Base-by-base conservation (phyloP, 2,888 invertebrate genomes). In the Acronicta leporina region DNA sequence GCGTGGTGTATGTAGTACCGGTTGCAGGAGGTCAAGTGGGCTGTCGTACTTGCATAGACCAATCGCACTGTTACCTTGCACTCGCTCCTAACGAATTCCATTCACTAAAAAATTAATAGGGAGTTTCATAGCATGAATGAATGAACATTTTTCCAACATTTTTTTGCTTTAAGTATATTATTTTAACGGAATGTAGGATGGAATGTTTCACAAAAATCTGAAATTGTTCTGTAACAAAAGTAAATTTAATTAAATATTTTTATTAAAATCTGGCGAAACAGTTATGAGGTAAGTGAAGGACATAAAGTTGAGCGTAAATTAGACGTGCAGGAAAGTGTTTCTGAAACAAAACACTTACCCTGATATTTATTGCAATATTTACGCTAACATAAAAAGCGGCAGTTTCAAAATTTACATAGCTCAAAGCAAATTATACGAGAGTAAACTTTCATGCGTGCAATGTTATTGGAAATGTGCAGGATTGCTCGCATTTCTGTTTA, bases 1-100 rank as follows among this genome's bases (percentile, higher is more conserved):
- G 79, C 67, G 69, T 66, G 60, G 61, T 70, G 56, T 63, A 73
- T 43, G 59, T 60, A 52, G 58, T 61, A 45, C 62, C 25, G 47
- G 51, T 47, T 59, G 65, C 55, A 65, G 59, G 59, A 63, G 80
- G 84, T 82, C 84, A 81, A 83, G 82, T 70, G 69, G 56, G 25
- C 33, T 68, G 55, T 66, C 60, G 64, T 47, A 66, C 73, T 61
- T 70, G 68, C 67, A 55, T 70, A 77, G 67, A 56, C 75, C 71
- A 80, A 77, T 72, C 65, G 67, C 72, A 79, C 77, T 71, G 76
- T 77, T 81, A 72, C 78, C 59, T 71, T 74, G 74, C 75, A 75
- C 80, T 79, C 74, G 71, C 73, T 81, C 72, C 73, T 63, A 79
- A 74, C 71, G 61, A 75, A 68, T 58, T 71, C 66, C 70, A 72